Evolutionary conservation across 2,797 vertebrate genomes (phyloP).

Genomic region (Phrynocephalus forsythii): DNA sequence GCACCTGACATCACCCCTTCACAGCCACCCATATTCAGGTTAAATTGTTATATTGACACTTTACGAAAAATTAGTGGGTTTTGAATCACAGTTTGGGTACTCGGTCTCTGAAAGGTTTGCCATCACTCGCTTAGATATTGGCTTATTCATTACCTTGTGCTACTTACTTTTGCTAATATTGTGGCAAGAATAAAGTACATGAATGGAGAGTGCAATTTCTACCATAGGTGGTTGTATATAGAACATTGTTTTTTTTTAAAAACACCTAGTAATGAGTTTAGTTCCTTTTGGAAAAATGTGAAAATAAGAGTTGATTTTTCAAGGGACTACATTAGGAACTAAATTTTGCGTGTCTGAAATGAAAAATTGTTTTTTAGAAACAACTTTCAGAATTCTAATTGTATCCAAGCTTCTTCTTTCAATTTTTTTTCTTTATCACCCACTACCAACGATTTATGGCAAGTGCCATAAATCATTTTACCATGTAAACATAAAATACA

Average conservation of each 20-base stretch:
- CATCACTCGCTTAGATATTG: not conserved
- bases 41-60: no score
- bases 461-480: not conserved
- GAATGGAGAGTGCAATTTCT: not conserved
- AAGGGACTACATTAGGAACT: not conserved
- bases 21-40: no score
- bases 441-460: not conserved
- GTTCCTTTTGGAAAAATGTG: not conserved
- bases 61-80: no score
- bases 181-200: not conserved
- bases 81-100: no score
- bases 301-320: not conserved
- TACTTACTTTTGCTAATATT: not conserved
- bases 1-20: no score
- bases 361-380: not conserved
- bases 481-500: not conserved
- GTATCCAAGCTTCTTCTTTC: not conserved
- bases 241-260: not conserved
- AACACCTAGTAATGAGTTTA: not conserved
- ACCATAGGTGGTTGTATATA: not conserved
- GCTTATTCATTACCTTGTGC: not conserved
- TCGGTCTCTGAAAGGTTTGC: no score
- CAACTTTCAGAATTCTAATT: not conserved
- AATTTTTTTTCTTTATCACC: not conserved
- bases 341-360: not conserved